Percentiles rank a stretch among this genome's conserved stretches.
Evolutionary conservation across 1,140 invertebrate species (phyloP).

Genomic region (Zaprionus lachaisei): DNA sequence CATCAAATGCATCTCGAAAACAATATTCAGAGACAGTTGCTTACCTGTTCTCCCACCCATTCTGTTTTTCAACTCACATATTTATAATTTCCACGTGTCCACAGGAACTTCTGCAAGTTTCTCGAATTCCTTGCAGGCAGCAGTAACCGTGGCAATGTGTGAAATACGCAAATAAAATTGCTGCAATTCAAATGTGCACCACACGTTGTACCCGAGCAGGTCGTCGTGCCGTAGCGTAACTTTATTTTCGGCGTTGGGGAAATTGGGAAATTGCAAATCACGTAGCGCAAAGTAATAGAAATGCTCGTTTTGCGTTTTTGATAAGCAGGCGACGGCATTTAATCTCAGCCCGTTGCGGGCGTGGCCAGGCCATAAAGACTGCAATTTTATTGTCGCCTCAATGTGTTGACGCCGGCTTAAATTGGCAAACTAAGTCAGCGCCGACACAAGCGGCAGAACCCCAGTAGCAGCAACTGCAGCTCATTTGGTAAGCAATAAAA

Average conservation of each 20-base stretch:
- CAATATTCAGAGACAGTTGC: not conserved
- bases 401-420: constrained; percentile 41
- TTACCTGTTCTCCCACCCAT: not conserved
- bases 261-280: constrained; percentile 81
- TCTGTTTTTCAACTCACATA: too few relatives aligned
- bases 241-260: constrained; percentile 62
- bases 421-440: constrained; percentile 51
- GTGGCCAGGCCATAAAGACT: constrained; percentile 57
- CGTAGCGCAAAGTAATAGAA: constrained; percentile 75
- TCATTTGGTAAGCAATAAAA: constrained; percentile 81
- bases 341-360: constrained; percentile 46
- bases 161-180: constrained; percentile 70
- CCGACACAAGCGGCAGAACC: constrained; percentile 15
- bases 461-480: constrained; percentile 28
- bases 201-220: constrained; percentile 33
- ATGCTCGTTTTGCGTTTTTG: constrained; percentile 66
- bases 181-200: constrained; percentile 58
- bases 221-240: constrained; percentile 48
- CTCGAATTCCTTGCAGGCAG: constrained; percentile 5
- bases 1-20: not conserved
- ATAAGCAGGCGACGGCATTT: constrained; percentile 56
- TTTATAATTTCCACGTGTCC: not conserved
- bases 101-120: not conserved
- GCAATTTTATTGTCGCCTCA: constrained; percentile 65
- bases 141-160: constrained; percentile 50